Conservation (phyloP, 1,140 invertebrate species). For the Cataglyphis hispanica region DNA sequence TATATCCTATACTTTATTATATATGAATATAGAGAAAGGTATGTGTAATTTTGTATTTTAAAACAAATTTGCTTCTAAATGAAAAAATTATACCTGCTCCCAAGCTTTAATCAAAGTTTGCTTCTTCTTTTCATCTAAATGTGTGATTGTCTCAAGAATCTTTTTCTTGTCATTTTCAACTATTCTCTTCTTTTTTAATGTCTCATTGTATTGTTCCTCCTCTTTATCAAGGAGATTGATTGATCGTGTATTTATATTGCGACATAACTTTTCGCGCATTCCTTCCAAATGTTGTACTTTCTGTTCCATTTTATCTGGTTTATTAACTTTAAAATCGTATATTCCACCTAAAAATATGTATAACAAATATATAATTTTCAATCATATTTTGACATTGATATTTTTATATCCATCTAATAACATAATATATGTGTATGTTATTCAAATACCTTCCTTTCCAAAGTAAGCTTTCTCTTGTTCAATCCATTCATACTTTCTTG, state of each 20-base stretch:
- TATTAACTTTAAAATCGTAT: slow-evolving; percentile 83
- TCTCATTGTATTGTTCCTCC: slow-evolving; percentile 94
- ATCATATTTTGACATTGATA: too few species aligned
- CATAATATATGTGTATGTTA: slow-evolving; percentile 38
- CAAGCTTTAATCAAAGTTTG: slow-evolving; percentile 93
- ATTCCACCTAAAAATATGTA: slow-evolving; percentile 79
- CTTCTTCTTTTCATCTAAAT: slow-evolving; percentile 96
- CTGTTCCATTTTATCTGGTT: slow-evolving; percentile 86
- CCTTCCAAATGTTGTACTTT: slow-evolving; percentile 89
- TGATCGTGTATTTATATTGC: slow-evolving; percentile 94
- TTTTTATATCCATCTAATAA: neutral
- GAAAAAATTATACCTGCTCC: slow-evolving; percentile 87
- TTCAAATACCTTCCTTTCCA: slow-evolving; percentile 88
- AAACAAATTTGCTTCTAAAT: neutral
- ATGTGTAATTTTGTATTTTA: neutral
- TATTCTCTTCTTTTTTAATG: slow-evolving; percentile 93
- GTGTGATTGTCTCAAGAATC: slow-evolving; percentile 93
- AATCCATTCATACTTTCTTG: slow-evolving; percentile 92
- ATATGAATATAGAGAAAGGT: neutral
- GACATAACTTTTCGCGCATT: slow-evolving; percentile 91
- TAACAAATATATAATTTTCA: neutral
- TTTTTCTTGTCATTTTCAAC: slow-evolving; percentile 95
- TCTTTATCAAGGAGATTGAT: slow-evolving; percentile 95
- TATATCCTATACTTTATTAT: neutral
- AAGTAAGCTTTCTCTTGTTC: slow-evolving; percentile 92